Evolutionary conservation across 2,888 invertebrate genomes (phyloP), one percentile per base, ranked within the genome.

Genomic region (Bellardia bayeri): DNA sequence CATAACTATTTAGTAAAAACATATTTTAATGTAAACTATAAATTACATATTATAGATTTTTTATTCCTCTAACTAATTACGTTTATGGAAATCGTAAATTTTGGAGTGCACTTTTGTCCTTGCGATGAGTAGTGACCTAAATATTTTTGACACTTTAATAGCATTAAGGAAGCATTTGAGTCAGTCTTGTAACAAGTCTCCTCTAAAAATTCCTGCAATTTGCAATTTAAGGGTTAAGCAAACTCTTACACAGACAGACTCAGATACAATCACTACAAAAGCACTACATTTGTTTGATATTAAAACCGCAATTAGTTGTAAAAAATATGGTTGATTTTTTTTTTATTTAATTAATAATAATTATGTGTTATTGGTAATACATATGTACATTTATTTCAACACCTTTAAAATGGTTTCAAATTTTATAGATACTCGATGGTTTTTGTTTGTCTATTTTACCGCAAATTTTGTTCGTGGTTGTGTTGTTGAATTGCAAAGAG

Each of bases 1-100:
- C n/a, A 63, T 37, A 63, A 63, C 14, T 37, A 33, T 11, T n/a
- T 16, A 45, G 13, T 30, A 58, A 71, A 72, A 58, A 56, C n/a
- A 51, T 51, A 51, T 69, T 54, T 51, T 51, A 69, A 51, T 69
- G 49, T 3, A 37, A 51, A 69, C 3, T 9, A 14, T 75, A 63
- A 45, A 61, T 74, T 30, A 74, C 45, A 23, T 4, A 42, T 42
- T 16, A 58, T 16, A 56, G 23, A 23, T 23, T 6, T 6, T 42
- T 42, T 9, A 3, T 42, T 42, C 42, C 42, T 42, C 42, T 7
- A 23, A 23, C 23, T 23, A 23, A 23, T 23, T 1, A 23, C 23
- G 23, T 23, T 23, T 23, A 23, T 23, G 23, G 23, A 23, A 23
- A 23, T 23, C 23, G 23, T 23, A 1, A 23, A 23, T 23, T 23